phyloP scores from a whole-genome alignment of 2,113 vertebrate species.

The Eublepharis macularius region DNA sequence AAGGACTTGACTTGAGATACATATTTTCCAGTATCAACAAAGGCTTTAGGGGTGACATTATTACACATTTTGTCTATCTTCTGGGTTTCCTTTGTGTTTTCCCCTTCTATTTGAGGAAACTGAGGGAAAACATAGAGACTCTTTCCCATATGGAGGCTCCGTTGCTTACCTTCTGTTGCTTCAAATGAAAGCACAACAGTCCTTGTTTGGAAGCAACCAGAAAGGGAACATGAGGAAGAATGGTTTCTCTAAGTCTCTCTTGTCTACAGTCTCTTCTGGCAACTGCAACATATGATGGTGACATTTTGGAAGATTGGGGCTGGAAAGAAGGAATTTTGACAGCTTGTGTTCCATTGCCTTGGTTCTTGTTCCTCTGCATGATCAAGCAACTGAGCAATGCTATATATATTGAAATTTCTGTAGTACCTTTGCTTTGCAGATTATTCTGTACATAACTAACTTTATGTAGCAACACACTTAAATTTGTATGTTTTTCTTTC shows the following conservation, averaged over 20 bases:
- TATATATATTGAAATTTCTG: background rate
- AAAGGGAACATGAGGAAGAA: background rate
- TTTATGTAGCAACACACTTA: background rate
- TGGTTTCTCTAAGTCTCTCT: background rate
- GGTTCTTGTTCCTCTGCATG: background rate
- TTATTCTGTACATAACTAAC: background rate
- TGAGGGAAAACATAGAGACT: too few relatives aligned
- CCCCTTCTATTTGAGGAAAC: too few relatives aligned
- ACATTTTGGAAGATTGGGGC: background rate
- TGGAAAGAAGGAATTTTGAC: background rate
- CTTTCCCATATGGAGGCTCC: too few relatives aligned
- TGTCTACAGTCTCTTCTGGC: background rate
- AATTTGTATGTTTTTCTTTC: conserved; percentile 7
- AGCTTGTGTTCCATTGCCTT: background rate
- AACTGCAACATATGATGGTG: background rate
- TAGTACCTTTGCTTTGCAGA: background rate
- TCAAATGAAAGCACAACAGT: too few relatives aligned
- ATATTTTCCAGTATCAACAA: background rate
- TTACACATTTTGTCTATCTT: too few relatives aligned
- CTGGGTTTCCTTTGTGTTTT: too few relatives aligned
- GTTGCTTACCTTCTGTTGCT: too few relatives aligned
- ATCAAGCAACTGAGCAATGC: background rate
- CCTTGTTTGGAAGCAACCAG: background rate
- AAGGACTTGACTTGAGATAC: background rate
- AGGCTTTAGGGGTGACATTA: too few relatives aligned